phyloP scores from a whole-genome alignment of 2,113 vertebrate genomes.

The Pandion haliaetus region DNA sequence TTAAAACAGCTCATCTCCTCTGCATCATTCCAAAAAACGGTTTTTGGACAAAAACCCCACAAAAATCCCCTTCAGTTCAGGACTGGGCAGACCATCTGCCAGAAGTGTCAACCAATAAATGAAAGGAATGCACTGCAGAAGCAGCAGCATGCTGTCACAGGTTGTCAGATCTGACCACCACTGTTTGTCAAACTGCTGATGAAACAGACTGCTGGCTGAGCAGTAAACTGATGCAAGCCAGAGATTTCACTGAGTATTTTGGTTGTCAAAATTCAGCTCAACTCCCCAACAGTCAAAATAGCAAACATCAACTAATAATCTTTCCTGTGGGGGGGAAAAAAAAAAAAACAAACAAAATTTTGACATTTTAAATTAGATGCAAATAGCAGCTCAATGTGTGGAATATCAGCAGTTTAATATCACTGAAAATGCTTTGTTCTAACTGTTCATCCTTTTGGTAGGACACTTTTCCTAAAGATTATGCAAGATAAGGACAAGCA shows the following conservation, averaged over 20 bases:
- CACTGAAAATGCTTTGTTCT: not conserved
- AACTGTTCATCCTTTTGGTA: not conserved
- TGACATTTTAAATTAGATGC: not conserved
- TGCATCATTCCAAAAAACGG: not conserved
- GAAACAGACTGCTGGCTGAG: not conserved
- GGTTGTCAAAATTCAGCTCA: not conserved
- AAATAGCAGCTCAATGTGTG: not conserved
- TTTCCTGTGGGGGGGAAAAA: not conserved
- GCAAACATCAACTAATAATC: not conserved
- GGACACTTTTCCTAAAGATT: not conserved
- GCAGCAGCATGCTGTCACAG: not conserved
- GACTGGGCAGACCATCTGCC: not conserved
- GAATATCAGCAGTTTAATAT: not conserved
- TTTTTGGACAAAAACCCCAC: not conserved
- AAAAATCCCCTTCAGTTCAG: not conserved
- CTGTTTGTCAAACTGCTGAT: not conserved
- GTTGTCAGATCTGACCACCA: not conserved
- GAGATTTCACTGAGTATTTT: not conserved
- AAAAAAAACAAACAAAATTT: not conserved
- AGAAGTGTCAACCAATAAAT: not conserved
- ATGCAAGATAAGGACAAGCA: not conserved
- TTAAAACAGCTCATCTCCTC: not conserved
- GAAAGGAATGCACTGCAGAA: not conserved
- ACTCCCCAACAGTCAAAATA: not conserved
- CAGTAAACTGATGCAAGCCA: rapidly evolving